Percentiles rank a stretch among this genome's conserved stretches.
Evolutionary conservation across 2,888 invertebrate species (phyloP).

Genomic region (Palloptera scutellata): DNA sequence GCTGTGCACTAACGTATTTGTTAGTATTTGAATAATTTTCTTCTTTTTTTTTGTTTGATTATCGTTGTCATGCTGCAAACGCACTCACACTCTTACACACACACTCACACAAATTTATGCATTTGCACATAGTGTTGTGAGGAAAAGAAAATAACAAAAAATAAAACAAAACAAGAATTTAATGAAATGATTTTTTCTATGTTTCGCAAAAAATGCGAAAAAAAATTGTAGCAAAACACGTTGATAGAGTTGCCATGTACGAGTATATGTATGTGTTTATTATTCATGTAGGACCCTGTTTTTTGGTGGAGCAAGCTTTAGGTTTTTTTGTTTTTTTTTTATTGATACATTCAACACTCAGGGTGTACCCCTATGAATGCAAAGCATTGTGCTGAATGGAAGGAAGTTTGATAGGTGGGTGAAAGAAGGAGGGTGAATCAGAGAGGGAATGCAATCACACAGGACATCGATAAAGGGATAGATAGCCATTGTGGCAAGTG

Average conservation of each 20-base stretch:
- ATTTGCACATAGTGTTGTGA: background rate
- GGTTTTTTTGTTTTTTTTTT: no score
- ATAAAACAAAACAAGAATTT: slow-evolving; percentile 18
- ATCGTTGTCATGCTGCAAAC: slow-evolving; percentile 21
- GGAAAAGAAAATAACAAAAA: slow-evolving; percentile 9
- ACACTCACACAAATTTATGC: no score
- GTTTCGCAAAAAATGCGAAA: slow-evolving; percentile 22
- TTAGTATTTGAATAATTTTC: slow-evolving; percentile 21
- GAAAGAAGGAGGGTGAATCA: no score
- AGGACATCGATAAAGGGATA: no score
- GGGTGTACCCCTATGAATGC: no score
- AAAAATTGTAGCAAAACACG: slow-evolving; percentile 42
- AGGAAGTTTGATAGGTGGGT: no score
- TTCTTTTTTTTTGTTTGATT: slow-evolving; percentile 5
- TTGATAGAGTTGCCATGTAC: slow-evolving; percentile 35
- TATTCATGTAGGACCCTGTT: background rate
- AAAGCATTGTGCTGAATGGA: no score
- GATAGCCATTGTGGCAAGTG: no score
- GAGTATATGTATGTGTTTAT: no score
- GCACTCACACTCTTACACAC: slow-evolving; percentile 20
- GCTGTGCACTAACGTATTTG: slow-evolving; percentile 24
- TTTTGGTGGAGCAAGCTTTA: no score
- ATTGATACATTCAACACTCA: no score
- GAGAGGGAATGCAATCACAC: no score
- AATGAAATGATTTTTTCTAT: slow-evolving; percentile 28